Evolutionary conservation across 2,797 vertebrate species (phyloP), one percentile per base, ranked within the genome.

Genomic region (Scolopax rusticola): DNA sequence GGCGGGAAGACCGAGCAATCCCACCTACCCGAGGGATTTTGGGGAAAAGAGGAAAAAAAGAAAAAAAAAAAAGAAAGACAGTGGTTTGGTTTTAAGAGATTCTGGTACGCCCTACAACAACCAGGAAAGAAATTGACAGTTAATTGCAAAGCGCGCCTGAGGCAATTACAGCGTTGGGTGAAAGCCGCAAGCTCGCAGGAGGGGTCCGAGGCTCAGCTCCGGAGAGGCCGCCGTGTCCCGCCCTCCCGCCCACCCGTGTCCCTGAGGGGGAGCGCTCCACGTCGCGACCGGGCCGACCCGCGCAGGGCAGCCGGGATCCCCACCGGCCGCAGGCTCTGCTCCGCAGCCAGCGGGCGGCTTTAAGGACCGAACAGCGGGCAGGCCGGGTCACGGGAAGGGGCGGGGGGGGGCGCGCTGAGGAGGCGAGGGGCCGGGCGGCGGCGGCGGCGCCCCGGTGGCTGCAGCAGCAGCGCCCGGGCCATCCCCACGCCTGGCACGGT

Each of bases 21-120:
- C 17, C 0, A 1, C 13, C 82, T 7, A 21, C 0, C 47, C 15
- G 2, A 67, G 6, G 24, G 30, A 20, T 6, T 1, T 1, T 5
- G 45, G 28, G 24, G 19, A 53, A 32, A 59, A 45, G 30, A 8
- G 51, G 13, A 30, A 8, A 16, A 53, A 51, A 15, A 27, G 9
- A 7, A 14, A 12, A 5, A 30, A 24, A 12, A 6, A 4, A 12
- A 30, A 43, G 41, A 43, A 43, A 17, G 41, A 16, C 41, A 17
- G 25, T 6, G 6, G 48, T 3, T 45, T 30, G 74, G 2, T 14
- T 73, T 21, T 7, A 50, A 69, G 47, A 45, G 33, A 5, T 10
- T 23, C 48, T 38, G 16, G 2, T 15, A 20, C 2, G 7, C 32
- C 60, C 83, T 65, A 41, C 79, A 43, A 61, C 5, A 8, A 27